Base-by-base conservation (phyloP, 2,113 vertebrate species). In the western clawed frog (Xenopus tropicalis) region DNA sequence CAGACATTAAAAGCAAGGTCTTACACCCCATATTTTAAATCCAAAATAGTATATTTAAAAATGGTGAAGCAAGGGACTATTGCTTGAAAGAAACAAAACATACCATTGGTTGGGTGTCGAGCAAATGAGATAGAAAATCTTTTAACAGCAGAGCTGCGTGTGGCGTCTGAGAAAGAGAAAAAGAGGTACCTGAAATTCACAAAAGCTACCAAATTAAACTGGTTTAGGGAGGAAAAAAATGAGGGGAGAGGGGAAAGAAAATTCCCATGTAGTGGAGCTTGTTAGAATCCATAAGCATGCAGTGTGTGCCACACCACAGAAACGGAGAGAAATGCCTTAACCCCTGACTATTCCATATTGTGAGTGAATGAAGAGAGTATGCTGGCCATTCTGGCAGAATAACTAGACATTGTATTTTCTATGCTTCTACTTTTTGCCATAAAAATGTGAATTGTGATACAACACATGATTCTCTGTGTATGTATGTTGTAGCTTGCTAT, bases 111-210 rank as follows among this genome's bases (percentile, higher is more conserved):
- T 92, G 94, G 94, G 91, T 96, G 94, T 94, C 93, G 93, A 92
- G 93, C 94, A 95, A 95, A 96, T 94, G 94, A 94, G 93, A 96
- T 93, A 94, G 94, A 96, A 96, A 96, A 96, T 85, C 94, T 91
- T 96, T 96, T 96, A 89, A 94, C 94, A 93, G 93, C 93, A 94
- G 93, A 93, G 91, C 93, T 92, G 82, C 93, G 92, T 88, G 92
- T 94, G 89, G 93, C 88, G 92, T 96, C 94, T 96, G 87, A 94
- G 94, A 96, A 93, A 96, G 93, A 96, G 92, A 96, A 94, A 94
- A 93, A 96, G 91, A 95, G 91, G 93, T 87, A 92, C 91, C 93
- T 94, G 91, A 94, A 93, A 94, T 93, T 93, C 83, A 76, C 87
- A 93, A 95, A 82, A 91, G 87, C 93, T 93, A 92, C 88, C 85